Evolutionary conservation across 2,797 vertebrate genomes (phyloP).

Genomic region (Percopsis omiscomaycus): DNA sequence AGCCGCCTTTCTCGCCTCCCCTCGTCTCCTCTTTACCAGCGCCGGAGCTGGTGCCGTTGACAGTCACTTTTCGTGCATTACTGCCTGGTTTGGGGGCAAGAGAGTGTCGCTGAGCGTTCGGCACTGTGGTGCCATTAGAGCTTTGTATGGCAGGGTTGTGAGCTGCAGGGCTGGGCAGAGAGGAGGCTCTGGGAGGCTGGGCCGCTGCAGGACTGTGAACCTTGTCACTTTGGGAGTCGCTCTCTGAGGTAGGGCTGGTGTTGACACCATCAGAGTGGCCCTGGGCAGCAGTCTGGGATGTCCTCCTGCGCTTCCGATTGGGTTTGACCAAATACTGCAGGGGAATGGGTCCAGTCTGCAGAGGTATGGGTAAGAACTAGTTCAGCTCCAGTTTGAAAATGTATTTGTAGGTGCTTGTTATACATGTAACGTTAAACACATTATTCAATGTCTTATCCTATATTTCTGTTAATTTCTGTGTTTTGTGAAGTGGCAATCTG

Average conservation of each 20-base stretch:
- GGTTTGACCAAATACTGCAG: slow-evolving; percentile 95
- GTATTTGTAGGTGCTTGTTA: background rate
- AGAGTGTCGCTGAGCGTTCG: slow-evolving; percentile 76
- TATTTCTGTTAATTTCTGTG: too few relatives aligned
- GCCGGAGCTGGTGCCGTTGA: slow-evolving; percentile 81
- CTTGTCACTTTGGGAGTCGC: slow-evolving; percentile 94
- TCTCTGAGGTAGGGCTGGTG: slow-evolving; percentile 87
- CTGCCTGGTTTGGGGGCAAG: slow-evolving; percentile 68
- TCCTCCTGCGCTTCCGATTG: slow-evolving; percentile 79
- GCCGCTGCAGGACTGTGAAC: slow-evolving; percentile 84
- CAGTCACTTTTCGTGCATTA: slow-evolving; percentile 84
- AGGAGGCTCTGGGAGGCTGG: slow-evolving; percentile 80
- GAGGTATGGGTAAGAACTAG: background rate
- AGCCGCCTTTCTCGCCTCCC: slow-evolving; percentile 63
- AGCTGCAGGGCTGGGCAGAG: slow-evolving; percentile 66
- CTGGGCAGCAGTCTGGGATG: slow-evolving; percentile 70
- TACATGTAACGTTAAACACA: background rate
- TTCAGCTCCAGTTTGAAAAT: background rate
- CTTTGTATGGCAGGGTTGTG: slow-evolving; percentile 68
- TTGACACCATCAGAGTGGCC: slow-evolving; percentile 81
- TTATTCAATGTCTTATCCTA: too few relatives aligned
- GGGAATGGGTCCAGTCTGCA: slow-evolving; percentile 90
- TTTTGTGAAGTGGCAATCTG: too few relatives aligned
- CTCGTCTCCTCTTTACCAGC: slow-evolving; percentile 63
- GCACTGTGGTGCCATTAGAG: slow-evolving; percentile 70